Percentiles rank a stretch among this genome's conserved stretches.
Conservation (phyloP, 1,140 invertebrate species). For the Zaprionus ghesquierei region DNA sequence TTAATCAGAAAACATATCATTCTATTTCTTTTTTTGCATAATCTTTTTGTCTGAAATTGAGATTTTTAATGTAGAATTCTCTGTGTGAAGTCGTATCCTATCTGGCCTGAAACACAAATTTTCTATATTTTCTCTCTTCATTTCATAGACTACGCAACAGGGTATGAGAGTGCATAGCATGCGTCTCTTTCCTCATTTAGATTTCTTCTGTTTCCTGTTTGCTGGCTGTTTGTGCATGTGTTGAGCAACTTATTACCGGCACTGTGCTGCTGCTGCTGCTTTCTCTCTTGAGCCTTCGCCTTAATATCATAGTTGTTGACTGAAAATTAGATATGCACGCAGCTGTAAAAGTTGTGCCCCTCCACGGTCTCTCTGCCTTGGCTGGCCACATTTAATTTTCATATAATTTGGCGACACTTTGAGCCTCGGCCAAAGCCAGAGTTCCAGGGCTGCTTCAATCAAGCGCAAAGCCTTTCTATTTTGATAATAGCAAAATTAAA, state of each 20-base stretch:
- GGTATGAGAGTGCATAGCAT: neutral
- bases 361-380: neutral
- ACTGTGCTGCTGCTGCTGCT: neutral
- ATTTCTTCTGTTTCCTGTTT: neutral
- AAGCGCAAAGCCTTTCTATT: conserved; percentile 77
- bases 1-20: neutral
- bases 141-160: neutral
- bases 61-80: neutral
- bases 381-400: conserved; percentile 55
- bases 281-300: conserved; percentile 1
- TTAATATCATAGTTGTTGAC: conserved; percentile 9
- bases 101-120: too few relatives aligned
- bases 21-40: neutral
- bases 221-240: neutral
- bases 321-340: conserved; percentile 59
- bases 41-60: neutral
- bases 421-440: conserved; percentile 17
- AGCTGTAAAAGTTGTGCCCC: neutral
- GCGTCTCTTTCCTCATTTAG: neutral
- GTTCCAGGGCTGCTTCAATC: conserved; percentile 52
- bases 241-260: neutral
- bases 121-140: too few relatives aligned
- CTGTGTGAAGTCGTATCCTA: too few relatives aligned
- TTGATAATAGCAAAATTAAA: conserved; percentile 78
- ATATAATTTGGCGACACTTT: conserved; percentile 66